phyloP scores from a whole-genome alignment of 1,140 invertebrate genomes.

The Hydropsyche tenuis region DNA sequence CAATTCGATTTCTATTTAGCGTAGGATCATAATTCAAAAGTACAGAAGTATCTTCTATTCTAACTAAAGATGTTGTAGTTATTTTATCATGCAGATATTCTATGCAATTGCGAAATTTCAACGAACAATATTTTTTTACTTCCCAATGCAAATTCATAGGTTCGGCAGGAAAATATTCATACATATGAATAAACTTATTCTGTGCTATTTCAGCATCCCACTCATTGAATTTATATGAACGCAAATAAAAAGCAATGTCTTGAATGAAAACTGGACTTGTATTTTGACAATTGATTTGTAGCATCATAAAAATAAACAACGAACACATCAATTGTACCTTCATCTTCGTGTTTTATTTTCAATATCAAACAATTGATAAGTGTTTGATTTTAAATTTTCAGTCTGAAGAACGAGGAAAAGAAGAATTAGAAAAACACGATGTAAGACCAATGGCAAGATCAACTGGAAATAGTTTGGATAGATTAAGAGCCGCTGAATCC shows the following conservation, averaged over 20 bases:
- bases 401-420: slow-evolving; percentile 79
- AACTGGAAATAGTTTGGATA: slow-evolving; percentile 75
- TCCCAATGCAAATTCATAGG: slow-evolving; percentile 67
- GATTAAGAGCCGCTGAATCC: slow-evolving; percentile 70
- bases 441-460: slow-evolving; percentile 71
- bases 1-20: slow-evolving; percentile 52
- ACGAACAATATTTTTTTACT: slow-evolving; percentile 64
- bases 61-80: slow-evolving; percentile 53
- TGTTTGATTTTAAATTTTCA: slow-evolving; percentile 51
- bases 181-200: slow-evolving; percentile 51
- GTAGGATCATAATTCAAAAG: slow-evolving; percentile 57
- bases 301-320: background rate
- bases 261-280: slow-evolving; percentile 46
- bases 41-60: slow-evolving; percentile 61
- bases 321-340: background rate
- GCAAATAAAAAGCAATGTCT: slow-evolving; percentile 67
- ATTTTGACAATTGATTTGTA: background rate
- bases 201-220: slow-evolving; percentile 58
- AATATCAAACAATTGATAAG: slow-evolving; percentile 5
- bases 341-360: background rate
- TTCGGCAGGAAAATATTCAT: slow-evolving; percentile 62
- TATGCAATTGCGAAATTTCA: slow-evolving; percentile 63
- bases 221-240: slow-evolving; percentile 69
- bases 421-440: slow-evolving; percentile 68
- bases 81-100: slow-evolving; percentile 63